Evolutionary conservation across 2,888 invertebrate species (phyloP).

Genomic region (Hydropsyche betteni): DNA sequence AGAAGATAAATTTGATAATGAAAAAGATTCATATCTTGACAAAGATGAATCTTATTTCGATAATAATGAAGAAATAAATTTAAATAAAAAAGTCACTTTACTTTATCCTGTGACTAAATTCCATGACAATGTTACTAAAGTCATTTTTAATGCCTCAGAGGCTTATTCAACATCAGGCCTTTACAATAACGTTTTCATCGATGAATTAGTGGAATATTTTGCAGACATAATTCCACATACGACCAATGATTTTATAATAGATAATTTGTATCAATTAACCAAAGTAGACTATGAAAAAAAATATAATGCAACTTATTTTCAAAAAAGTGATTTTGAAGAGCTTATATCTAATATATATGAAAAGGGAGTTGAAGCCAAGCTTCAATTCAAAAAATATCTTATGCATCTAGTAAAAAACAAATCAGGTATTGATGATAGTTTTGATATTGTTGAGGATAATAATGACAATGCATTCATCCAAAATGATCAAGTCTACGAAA

Average conservation of each 20-base stretch:
- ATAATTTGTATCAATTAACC: slow-evolving; percentile 26
- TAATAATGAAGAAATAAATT: background rate
- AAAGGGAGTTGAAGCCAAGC: slow-evolving; percentile 40
- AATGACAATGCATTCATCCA: slow-evolving; percentile 46
- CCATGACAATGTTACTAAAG: too few species aligned
- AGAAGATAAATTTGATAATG: slow-evolving; percentile 51
- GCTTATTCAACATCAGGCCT: too few species aligned
- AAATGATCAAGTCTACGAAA: slow-evolving; percentile 49
- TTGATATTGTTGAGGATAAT: slow-evolving; percentile 55
- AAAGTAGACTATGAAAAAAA: slow-evolving; percentile 32
- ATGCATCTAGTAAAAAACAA: slow-evolving; percentile 57
- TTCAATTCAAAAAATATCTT: slow-evolving; percentile 48
- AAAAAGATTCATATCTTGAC: slow-evolving; percentile 51
- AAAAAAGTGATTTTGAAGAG: slow-evolving; percentile 42
- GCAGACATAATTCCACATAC: slow-evolving; percentile 5
- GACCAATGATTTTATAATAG: slow-evolving; percentile 24
- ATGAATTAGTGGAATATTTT: background rate
- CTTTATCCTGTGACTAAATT: too few species aligned
- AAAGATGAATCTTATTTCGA: slow-evolving; percentile 12
- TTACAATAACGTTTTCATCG: background rate
- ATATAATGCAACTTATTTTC: slow-evolving; percentile 37
- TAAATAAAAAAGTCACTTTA: background rate
- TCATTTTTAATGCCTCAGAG: too few species aligned
- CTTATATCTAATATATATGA: slow-evolving; percentile 43
- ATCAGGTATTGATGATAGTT: slow-evolving; percentile 54